Conservation (phyloP, 2,113 vertebrate species). For the Peromyscus maniculatus region DNA sequence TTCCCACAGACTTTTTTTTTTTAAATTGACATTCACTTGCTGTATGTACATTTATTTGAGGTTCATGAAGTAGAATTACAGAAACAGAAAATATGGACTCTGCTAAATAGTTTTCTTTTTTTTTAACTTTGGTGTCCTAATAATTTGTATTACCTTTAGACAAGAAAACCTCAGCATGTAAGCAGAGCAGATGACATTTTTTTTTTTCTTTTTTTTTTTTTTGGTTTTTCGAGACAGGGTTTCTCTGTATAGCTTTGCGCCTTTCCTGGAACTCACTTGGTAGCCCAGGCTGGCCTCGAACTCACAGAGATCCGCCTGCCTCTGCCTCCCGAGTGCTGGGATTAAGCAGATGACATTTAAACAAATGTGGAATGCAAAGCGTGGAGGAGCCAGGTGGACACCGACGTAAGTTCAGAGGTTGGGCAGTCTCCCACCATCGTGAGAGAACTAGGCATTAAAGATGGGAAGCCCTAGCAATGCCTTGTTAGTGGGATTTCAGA, state of each 20-base stretch:
- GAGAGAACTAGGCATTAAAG: not conserved
- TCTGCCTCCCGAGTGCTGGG: too few species aligned
- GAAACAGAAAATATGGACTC: slow-evolving; percentile 44
- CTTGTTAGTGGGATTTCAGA: not conserved
- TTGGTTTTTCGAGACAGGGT: too few species aligned
- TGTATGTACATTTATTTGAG: not conserved
- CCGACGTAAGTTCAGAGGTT: not conserved
- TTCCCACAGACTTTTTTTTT: not conserved
- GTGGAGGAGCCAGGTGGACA: not conserved
- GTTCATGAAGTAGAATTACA: not conserved
- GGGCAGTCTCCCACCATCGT: not conserved
- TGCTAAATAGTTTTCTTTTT: not conserved
- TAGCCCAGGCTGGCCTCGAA: too few species aligned
- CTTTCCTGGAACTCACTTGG: too few species aligned
- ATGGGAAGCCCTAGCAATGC: not conserved
- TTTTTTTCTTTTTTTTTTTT: too few species aligned
- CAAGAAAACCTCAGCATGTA: slow-evolving; percentile 19
- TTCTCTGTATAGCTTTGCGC: too few species aligned
- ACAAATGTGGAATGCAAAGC: not conserved
- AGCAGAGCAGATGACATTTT: slow-evolving; percentile 40
- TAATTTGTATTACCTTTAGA: slow-evolving; percentile 55
- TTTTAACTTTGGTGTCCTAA: not conserved
- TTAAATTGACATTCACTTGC: not conserved
- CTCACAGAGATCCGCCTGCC: too few species aligned
- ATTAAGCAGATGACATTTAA: slow-evolving; percentile 15